phyloP scores from a whole-genome alignment of 2,113 vertebrate genomes.

The Zosterops hypoxanthus region DNA sequence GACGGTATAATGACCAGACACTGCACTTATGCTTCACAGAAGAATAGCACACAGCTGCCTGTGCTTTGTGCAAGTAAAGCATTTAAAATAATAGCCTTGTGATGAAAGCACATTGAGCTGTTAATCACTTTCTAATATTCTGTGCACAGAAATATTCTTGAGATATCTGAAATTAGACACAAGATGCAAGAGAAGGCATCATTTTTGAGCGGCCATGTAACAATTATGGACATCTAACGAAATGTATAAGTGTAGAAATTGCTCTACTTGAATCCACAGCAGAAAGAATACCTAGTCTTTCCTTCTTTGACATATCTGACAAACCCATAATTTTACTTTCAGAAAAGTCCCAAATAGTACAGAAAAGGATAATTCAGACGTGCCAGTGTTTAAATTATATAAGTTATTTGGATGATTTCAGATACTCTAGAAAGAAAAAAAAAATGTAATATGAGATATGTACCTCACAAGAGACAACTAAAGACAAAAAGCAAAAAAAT shows the following conservation, averaged over 20 bases:
- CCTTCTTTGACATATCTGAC: neutral
- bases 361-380: neutral
- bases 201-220: neutral
- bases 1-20: slow-evolving; percentile 15
- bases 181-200: neutral
- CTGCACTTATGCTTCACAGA: neutral
- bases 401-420: neutral
- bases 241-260: neutral
- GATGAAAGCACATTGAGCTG: slow-evolving; percentile 28
- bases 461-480: neutral
- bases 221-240: neutral
- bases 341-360: neutral
- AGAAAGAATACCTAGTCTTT: neutral
- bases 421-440: neutral
- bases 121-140: slow-evolving; percentile 58
- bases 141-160: slow-evolving; percentile 25
- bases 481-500: neutral
- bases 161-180: slow-evolving; percentile 16
- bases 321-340: neutral
- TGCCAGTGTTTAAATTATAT: neutral
- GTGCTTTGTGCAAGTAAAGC: slow-evolving; percentile 31
- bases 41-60: slow-evolving; percentile 56
- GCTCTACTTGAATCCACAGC: neutral
- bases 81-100: slow-evolving; percentile 51
- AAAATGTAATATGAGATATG: neutral